phyloP scores from a whole-genome alignment of 1,140 invertebrate genomes.

The Lethrus apterus region DNA sequence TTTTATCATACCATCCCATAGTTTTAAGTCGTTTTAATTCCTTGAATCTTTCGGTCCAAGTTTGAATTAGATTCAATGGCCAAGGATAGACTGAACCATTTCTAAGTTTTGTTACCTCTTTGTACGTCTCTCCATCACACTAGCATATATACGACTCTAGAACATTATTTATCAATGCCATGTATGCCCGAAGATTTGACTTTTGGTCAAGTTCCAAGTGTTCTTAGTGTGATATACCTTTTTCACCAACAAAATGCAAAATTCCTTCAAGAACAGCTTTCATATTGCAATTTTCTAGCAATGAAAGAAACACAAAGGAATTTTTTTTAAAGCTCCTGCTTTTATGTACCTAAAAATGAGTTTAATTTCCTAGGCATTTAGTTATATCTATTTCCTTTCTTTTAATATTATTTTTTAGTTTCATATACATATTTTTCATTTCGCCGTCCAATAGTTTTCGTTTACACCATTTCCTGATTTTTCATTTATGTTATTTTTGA shows the following conservation, averaged over 20 bases:
- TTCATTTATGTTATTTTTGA: too few relatives aligned
- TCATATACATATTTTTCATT: too few relatives aligned
- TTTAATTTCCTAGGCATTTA: too few relatives aligned
- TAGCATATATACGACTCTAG: constrained; percentile 84
- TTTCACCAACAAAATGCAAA: constrained; percentile 78
- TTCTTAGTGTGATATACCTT: constrained; percentile 67
- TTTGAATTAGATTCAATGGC: constrained; percentile 80
- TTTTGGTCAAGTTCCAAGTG: constrained; percentile 66
- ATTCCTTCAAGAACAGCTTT: constrained; percentile 89
- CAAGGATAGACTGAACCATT: constrained; percentile 88
- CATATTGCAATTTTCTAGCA: too few relatives aligned
- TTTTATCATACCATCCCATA: constrained; percentile 73
- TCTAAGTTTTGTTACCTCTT: constrained; percentile 72
- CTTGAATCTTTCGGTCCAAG: constrained; percentile 66
- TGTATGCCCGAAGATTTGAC: constrained; percentile 90
- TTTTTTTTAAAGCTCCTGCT: too few relatives aligned
- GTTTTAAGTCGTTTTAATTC: constrained; percentile 66
- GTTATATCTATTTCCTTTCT: too few relatives aligned
- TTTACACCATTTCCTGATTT: too few relatives aligned
- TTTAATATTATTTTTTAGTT: too few relatives aligned
- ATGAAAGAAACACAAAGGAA: too few relatives aligned
- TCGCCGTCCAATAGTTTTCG: too few relatives aligned
- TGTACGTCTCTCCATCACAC: constrained; percentile 71
- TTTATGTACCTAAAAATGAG: too few relatives aligned
- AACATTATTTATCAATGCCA: constrained; percentile 80